A percentile compares a stretch with the other conserved stretches of the same genome.
Evolutionary conservation across 2,797 vertebrate genomes (phyloP).

Genomic region (Poeciliopsis infans): DNA sequence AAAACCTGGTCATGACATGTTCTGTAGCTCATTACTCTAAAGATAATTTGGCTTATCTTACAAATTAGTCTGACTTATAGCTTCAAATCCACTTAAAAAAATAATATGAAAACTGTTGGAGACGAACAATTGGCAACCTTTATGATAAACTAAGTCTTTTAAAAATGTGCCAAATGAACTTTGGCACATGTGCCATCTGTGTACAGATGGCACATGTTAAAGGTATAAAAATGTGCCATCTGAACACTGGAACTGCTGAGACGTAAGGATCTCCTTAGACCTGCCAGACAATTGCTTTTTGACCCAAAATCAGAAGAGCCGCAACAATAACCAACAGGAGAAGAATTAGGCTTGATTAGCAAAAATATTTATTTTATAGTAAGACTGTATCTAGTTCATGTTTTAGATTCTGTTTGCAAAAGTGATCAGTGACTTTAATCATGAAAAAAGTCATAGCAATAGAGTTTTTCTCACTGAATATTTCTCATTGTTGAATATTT

Average conservation of each 20-base stretch:
- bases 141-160: neutral
- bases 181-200: too few species aligned
- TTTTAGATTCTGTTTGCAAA: neutral
- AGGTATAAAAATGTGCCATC: neutral
- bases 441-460: neutral
- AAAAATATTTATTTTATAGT: neutral
- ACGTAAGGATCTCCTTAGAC: neutral
- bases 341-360: neutral
- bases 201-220: too few species aligned
- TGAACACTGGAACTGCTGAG: neutral
- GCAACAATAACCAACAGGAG: neutral
- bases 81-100: neutral
- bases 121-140: neutral
- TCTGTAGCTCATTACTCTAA: neutral
- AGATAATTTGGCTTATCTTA: neutral
- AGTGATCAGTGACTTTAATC: neutral
- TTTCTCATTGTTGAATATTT: neutral
- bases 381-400: neutral
- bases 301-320: neutral
- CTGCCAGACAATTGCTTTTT: neutral
- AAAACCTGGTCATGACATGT: neutral
- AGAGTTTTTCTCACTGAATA: neutral
- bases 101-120: neutral
- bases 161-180: neutral
- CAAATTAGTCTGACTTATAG: neutral